phyloP scores from a whole-genome alignment of 2,113 vertebrate species.

The Eurypyga helias region DNA sequence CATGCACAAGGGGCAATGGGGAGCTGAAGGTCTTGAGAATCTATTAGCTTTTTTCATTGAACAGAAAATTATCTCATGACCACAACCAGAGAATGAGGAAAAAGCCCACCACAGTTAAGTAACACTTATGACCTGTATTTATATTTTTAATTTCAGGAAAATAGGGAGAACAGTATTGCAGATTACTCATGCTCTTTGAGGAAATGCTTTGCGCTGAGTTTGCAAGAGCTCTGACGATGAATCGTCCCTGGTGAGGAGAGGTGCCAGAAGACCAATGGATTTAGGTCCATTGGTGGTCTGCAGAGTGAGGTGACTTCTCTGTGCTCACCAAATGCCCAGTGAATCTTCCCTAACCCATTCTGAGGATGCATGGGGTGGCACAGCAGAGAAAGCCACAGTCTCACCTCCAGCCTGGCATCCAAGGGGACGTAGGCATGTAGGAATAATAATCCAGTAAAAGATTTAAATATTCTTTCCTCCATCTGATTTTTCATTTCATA shows the following conservation, averaged over 20 bases:
- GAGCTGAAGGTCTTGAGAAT: neutral
- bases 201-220: neutral
- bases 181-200: accelerated
- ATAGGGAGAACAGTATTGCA: neutral
- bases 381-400: neutral
- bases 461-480: neutral
- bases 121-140: neutral
- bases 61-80: neutral
- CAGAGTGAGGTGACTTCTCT: neutral
- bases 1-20: neutral
- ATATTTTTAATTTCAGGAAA: neutral
- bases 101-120: accelerated
- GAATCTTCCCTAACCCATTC: neutral
- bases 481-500: slow-evolving; percentile 44
- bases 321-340: accelerated
- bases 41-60: neutral
- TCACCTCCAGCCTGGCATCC: neutral
- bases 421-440: neutral
- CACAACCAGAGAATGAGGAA: neutral
- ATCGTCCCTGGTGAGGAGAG: neutral
- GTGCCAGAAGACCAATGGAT: neutral
- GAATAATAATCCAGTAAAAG: neutral
- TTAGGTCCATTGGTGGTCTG: neutral
- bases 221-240: neutral
- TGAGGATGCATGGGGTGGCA: neutral